Evolutionary conservation across 2,888 invertebrate genomes (phyloP).

Genomic region (Eupithecia subfuscata): DNA sequence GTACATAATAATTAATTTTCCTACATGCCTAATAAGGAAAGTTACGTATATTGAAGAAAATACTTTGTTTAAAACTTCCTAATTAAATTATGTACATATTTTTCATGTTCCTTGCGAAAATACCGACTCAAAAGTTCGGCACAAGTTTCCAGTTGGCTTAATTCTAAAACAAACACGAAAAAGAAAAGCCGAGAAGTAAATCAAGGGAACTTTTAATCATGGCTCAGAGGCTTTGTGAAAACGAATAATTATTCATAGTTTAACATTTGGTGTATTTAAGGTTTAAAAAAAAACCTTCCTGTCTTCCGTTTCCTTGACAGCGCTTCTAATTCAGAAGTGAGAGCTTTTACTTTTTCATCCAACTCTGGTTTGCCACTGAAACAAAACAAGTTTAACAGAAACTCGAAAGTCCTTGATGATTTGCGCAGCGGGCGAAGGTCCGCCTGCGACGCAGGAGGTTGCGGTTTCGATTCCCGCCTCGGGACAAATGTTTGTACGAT

Average conservation of each 20-base stretch:
- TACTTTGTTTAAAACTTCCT: not conserved
- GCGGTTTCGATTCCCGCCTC: too few relatives aligned
- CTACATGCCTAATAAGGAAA: not conserved
- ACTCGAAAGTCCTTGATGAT: not conserved
- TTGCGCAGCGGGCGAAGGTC: too few relatives aligned
- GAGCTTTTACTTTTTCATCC: conserved; percentile 51
- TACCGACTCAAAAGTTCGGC: conserved; percentile 18
- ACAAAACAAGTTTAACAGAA: conserved; percentile 21
- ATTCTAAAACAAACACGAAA: conserved; percentile 26
- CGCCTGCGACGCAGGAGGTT: too few relatives aligned
- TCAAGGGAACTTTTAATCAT: conserved; percentile 28
- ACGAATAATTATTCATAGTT: not conserved
- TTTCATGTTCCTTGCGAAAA: not conserved
- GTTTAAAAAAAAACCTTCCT: not conserved
- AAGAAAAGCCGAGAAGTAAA: conserved; percentile 31
- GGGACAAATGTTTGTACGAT: too few relatives aligned
- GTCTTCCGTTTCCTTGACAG: conserved; percentile 47
- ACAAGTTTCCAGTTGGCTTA: conserved; percentile 29
- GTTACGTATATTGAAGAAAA: not conserved
- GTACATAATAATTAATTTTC: not conserved
- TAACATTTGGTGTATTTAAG: not conserved
- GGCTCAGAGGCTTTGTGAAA: conserved; percentile 12
- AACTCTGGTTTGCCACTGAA: conserved; percentile 60
- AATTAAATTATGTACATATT: not conserved
- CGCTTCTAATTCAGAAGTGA: conserved; percentile 50